Conservation (phyloP, 2,888 invertebrate genomes). For the Aplocera efformata region DNA sequence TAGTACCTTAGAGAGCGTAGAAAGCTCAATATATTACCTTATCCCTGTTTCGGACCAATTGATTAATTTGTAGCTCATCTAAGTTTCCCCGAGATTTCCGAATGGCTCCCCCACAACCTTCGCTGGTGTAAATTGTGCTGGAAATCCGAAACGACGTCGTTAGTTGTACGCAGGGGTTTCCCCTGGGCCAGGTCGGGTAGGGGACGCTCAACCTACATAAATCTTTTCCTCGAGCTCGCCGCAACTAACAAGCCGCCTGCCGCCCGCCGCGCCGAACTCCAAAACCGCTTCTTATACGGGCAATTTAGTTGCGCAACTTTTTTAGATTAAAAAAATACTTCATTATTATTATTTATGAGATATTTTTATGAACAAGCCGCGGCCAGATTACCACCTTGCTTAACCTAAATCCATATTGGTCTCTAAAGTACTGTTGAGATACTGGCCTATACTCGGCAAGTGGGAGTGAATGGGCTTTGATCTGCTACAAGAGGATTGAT, state of each 20-base stretch:
- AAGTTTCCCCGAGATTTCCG: constrained; percentile 62
- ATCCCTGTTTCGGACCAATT: constrained; percentile 39
- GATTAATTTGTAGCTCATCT: constrained; percentile 62
- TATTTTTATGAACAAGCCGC: too few species aligned
- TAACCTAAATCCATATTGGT: too few species aligned
- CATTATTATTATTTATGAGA: too few species aligned
- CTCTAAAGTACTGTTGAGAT: too few species aligned
- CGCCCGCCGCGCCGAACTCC: constrained; percentile 22
- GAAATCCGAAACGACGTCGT: constrained; percentile 75
- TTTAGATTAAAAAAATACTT: too few species aligned
- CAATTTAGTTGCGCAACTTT: not conserved
- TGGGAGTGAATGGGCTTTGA: too few species aligned
- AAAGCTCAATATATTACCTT: not conserved
- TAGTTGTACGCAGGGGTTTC: constrained; percentile 67
- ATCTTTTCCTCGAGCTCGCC: constrained; percentile 71
- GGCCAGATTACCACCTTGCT: too few species aligned
- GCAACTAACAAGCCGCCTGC: constrained; percentile 67
- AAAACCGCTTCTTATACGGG: constrained; percentile 6
- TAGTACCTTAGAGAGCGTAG: not conserved
- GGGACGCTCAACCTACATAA: constrained; percentile 72
- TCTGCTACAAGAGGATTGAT: too few species aligned
- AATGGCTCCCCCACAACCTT: constrained; percentile 47
- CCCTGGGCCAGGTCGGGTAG: constrained; percentile 64
- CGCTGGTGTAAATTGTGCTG: constrained; percentile 71
- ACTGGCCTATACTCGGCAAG: too few species aligned